Conservation (phyloP, 1,140 invertebrate species). For the Popillia japonica region DNA sequence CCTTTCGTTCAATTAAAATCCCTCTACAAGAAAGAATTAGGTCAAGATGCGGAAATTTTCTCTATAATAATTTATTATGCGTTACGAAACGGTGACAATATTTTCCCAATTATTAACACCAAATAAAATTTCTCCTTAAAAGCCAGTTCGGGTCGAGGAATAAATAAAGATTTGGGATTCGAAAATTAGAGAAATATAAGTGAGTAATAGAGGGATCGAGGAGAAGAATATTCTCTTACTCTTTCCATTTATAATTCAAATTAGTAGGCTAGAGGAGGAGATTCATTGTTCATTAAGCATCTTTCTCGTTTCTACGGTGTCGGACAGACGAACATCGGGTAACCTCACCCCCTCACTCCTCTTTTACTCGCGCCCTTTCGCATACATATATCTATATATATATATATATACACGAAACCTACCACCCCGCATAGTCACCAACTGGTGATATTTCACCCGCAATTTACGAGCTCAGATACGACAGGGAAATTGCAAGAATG, state of each 20-base stretch:
- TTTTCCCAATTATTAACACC: slow-evolving; percentile 16
- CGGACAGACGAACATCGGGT: slow-evolving; percentile 33
- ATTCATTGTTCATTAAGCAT: slow-evolving; percentile 39
- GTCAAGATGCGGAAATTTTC: no score
- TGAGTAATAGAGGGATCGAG: neutral
- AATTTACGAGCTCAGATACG: slow-evolving; percentile 64
- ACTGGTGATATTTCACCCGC: slow-evolving; percentile 61
- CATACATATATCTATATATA: no score
- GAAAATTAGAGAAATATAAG: slow-evolving; percentile 22
- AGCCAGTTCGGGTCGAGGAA: no score
- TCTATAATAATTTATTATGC: no score
- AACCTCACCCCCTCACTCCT: slow-evolving; percentile 24
- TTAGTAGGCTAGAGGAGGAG: slow-evolving; percentile 18
- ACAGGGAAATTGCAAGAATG: slow-evolving; percentile 66
- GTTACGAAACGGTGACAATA: no score
- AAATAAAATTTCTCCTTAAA: neutral
- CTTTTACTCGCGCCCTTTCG: neutral
- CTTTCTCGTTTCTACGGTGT: slow-evolving; percentile 37
- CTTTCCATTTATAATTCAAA: slow-evolving; percentile 31
- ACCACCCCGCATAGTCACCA: slow-evolving; percentile 53
- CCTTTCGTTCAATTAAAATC: no score
- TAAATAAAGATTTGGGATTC: neutral
- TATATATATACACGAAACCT: no score
- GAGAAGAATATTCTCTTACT: slow-evolving; percentile 1
- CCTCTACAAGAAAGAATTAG: no score